Percentiles rank a stretch among this genome's conserved stretches.
phyloP scores from a whole-genome alignment of 2,113 vertebrate genomes.

The Odontesthes bonariensis region DNA sequence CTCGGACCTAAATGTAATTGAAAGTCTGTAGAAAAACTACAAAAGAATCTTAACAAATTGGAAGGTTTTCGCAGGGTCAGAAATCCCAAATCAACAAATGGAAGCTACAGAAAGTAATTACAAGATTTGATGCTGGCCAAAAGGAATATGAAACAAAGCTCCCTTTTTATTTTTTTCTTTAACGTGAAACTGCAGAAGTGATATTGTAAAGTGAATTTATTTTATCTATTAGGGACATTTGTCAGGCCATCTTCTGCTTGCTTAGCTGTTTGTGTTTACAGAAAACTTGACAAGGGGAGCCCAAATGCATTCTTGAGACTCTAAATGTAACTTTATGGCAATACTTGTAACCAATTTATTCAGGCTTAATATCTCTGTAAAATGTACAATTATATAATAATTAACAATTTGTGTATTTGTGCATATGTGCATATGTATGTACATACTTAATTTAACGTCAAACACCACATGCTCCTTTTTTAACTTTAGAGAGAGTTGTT shows the following conservation, averaged over 20 bases:
- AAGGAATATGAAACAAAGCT: no score
- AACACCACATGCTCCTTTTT: background rate
- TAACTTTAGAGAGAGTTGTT: background rate
- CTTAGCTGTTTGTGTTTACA: no score
- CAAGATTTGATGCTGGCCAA: background rate
- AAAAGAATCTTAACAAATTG: background rate
- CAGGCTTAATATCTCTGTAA: background rate
- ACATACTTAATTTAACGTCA: conserved; percentile 16
- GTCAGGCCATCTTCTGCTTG: background rate
- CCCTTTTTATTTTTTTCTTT: no score
- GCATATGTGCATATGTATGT: background rate
- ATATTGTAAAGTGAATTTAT: background rate
- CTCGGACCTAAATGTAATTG: background rate
- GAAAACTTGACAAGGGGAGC: no score
- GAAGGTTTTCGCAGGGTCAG: background rate
- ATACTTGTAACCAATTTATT: no score
- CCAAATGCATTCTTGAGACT: no score
- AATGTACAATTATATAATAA: no score
- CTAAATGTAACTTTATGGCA: no score
- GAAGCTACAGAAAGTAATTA: background rate
- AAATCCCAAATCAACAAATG: background rate
- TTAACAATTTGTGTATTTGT: background rate
- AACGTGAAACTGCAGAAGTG: background rate
- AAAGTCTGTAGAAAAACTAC: background rate
- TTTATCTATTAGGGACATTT: background rate